phyloP scores from a whole-genome alignment of 2,797 vertebrate genomes.

The Rhynchotus rufescens region DNA sequence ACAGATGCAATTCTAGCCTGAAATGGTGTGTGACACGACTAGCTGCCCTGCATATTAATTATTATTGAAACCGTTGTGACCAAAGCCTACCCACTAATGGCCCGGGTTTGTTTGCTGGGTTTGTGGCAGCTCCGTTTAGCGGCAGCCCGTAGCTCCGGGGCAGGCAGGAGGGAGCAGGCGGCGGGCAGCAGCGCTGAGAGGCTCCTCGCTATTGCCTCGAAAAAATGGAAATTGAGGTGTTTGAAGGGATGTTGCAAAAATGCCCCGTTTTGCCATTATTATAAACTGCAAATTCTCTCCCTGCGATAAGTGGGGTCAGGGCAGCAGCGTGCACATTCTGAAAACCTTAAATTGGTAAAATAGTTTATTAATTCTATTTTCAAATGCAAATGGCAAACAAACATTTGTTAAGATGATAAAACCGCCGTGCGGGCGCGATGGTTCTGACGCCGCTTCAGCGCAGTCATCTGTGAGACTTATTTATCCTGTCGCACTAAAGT shows the following conservation, averaged over 20 bases:
- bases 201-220: conserved; percentile 42
- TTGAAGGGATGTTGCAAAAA: conserved; percentile 34
- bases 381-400: conserved; percentile 74
- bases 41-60: conserved; percentile 78
- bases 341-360: conserved; percentile 55
- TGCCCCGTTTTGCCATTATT: conserved; percentile 30
- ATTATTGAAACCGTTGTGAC: conserved; percentile 62
- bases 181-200: conserved; percentile 51
- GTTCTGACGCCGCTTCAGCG: background rate
- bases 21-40: conserved; percentile 77
- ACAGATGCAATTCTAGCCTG: conserved; percentile 79
- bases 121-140: conserved; percentile 50
- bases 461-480: background rate
- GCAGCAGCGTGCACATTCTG: background rate
- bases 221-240: conserved; percentile 59
- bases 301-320: conserved; percentile 21
- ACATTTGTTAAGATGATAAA: conserved; percentile 67
- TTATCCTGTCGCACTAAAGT: conserved; percentile 23
- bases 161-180: conserved; percentile 48
- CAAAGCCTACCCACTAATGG: conserved; percentile 41
- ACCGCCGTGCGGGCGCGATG: background rate
- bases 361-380: conserved; percentile 73
- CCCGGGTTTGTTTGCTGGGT: conserved; percentile 53
- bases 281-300: conserved; percentile 43
- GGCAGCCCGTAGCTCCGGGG: conserved; percentile 64